These are phyloP conservation scores for Branchinecta lindahli DNA, from an alignment of 1,140 invertebrate genomes.

Conservation along the genomic window DNA sequence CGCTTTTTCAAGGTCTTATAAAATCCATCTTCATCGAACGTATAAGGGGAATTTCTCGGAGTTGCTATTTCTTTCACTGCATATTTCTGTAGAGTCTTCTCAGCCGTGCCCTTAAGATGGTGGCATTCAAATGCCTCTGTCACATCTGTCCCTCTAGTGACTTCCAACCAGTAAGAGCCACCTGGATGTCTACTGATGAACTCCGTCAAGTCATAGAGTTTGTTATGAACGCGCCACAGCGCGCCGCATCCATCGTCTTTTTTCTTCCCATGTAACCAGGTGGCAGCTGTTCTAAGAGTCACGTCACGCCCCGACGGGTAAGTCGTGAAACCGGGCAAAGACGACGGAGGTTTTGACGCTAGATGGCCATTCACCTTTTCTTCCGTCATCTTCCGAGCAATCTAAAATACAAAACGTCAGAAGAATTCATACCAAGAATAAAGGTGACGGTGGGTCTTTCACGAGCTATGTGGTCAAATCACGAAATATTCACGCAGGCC, in stretches of 20 bases:
- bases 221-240: constrained; percentile 58
- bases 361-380: no score
- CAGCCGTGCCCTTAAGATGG: constrained; percentile 39
- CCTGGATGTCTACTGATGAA: constrained; percentile 61
- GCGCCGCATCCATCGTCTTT: constrained; percentile 53
- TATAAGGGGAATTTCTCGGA: constrained; percentile 45
- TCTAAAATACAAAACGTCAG: no score
- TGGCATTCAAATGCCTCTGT: constrained; percentile 53
- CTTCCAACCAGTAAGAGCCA: constrained; percentile 52
- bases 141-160: constrained; percentile 45
- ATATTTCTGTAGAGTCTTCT: constrained; percentile 42
- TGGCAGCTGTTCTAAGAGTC: constrained; percentile 22
- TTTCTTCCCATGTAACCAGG: constrained; percentile 46
- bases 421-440: no score
- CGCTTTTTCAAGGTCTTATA: constrained; percentile 44
- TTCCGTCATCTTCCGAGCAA: no score
- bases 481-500: no score
- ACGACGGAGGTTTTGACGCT: background rate
- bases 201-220: constrained; percentile 51
- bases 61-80: constrained; percentile 39
- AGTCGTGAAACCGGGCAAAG: constrained; percentile 22
- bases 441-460: no score
- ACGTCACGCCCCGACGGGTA: constrained; percentile 23
- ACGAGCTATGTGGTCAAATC: no score
- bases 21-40: constrained; percentile 50